Evolutionary conservation across 2,113 vertebrate genomes (phyloP).

Genomic region (Limnothrissa miodon): DNA sequence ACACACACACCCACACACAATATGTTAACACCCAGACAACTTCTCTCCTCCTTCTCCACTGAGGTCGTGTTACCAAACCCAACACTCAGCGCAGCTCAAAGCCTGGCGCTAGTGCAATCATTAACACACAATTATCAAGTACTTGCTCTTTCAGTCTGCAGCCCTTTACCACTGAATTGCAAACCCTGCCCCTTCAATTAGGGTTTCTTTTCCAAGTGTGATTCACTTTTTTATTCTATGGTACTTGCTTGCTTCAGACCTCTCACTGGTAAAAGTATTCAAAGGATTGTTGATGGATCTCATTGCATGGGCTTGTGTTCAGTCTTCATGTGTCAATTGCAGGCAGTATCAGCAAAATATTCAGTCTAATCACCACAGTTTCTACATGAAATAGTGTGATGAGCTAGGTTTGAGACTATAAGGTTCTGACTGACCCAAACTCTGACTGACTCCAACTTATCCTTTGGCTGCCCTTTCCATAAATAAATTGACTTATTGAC

Average conservation of each 20-base stretch:
- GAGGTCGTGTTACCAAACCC: conserved; percentile 31
- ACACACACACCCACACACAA: no score
- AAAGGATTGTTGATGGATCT: no score
- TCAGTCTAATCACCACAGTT: not conserved
- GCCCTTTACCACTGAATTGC: conserved; percentile 21
- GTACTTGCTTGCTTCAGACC: not conserved
- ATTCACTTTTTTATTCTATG: not conserved
- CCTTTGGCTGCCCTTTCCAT: no score
- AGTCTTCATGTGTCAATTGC: not conserved
- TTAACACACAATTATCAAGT: conserved; percentile 28
- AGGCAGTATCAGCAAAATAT: not conserved
- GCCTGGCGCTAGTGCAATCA: not conserved
- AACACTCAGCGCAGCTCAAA: conserved; percentile 35
- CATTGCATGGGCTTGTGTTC: not conserved
- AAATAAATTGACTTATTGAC: no score
- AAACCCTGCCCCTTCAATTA: conserved; percentile 25
- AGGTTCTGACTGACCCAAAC: not conserved
- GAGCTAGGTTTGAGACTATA: not conserved
- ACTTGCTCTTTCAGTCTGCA: conserved; percentile 22
- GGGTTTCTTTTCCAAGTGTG: not conserved
- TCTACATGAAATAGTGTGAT: not conserved
- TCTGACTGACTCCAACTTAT: no score
- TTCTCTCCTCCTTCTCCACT: conserved; percentile 15
- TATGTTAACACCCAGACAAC: not conserved
- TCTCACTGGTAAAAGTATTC: no score